Evolutionary conservation across 2,797 vertebrate genomes (phyloP), one percentile per base, ranked within the genome.

Genomic region (Coregonus suidteri): DNA sequence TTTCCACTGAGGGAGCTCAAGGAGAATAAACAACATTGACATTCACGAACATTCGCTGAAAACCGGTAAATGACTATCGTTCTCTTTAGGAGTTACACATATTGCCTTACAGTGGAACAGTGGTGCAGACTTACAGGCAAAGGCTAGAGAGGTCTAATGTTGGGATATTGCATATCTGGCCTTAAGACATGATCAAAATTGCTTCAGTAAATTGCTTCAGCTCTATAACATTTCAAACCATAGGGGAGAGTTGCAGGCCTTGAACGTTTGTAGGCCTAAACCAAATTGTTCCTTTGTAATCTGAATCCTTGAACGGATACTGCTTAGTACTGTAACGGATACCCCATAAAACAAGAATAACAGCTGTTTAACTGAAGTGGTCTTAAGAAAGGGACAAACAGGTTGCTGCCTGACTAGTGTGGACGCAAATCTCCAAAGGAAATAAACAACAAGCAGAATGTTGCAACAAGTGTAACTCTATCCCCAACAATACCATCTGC

Each of bases 381-480:
- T 65, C 47, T 18, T 3, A 37, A 75, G 53, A 65, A 16, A 5
- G 80, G 90, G 91, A 91, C 88, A 87, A 83, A 83, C 87, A 86
- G 88, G 88, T 89, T 85, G 82, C 86, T 5, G 81, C 73, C 79
- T 81, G 15, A 7, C 18, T 20, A 14, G 30, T 74, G 88, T 83
- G 87, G 87, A 90, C 85, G 89, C 91, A 86, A 78, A 85, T 85
- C 79, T 83, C 82, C 83, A 84, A 89, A 89, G 88, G 89, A 89
- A 90, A 90, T 35, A 92, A 92, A 91, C 88, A 91, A 54, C 31
- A 31, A 67, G 87, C 89, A 80, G 62, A 90, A 89, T 89, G 88
- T 87, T 76, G 83, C 79, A 88, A 93, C 90, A 90, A 89, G 75
- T 84, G 91, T 81, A 90, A 91, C 85, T 72, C 4, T 85, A 91